Evolutionary conservation across 2,797 vertebrate species (phyloP).

Genomic region (Paratrypauchen microcephalus): DNA sequence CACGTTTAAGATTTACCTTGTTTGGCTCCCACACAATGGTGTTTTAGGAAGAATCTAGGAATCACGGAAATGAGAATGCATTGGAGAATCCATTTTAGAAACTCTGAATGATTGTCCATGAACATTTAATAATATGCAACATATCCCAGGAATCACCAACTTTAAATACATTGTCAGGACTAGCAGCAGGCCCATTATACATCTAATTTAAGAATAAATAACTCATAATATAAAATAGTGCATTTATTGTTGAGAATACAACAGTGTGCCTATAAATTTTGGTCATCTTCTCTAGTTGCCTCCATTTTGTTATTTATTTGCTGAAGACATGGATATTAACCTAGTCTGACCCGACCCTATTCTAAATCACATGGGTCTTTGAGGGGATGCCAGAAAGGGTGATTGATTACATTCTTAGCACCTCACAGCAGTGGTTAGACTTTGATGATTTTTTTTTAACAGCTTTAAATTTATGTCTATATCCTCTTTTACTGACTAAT

Average conservation of each 20-base stretch:
- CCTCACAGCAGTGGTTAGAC: conserved; percentile 15
- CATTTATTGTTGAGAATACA: background rate
- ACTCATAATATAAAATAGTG: too few species aligned
- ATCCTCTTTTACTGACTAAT: background rate
- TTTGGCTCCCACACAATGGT: too few species aligned
- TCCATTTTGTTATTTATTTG: background rate
- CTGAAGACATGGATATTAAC: conserved; percentile 18
- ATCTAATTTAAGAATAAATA: too few species aligned
- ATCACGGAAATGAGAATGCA: too few species aligned
- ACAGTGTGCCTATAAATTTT: background rate
- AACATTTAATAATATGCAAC: too few species aligned
- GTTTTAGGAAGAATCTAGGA: too few species aligned
- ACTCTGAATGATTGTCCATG: too few species aligned
- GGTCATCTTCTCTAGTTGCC: background rate
- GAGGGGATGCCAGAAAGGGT: conserved; percentile 15
- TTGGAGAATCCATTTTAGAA: too few species aligned
- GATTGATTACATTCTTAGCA: conserved; percentile 24
- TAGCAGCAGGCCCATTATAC: too few species aligned
- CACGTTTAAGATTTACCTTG: too few species aligned
- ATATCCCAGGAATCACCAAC: too few species aligned
- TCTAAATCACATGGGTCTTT: conserved; percentile 7
- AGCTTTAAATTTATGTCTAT: background rate
- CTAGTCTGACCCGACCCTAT: conserved; percentile 17
- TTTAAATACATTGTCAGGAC: too few species aligned
- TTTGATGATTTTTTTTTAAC: conserved; percentile 19